Evolutionary conservation across 2,888 invertebrate species (phyloP).

Genomic region (Agriopis aurantiaria): DNA sequence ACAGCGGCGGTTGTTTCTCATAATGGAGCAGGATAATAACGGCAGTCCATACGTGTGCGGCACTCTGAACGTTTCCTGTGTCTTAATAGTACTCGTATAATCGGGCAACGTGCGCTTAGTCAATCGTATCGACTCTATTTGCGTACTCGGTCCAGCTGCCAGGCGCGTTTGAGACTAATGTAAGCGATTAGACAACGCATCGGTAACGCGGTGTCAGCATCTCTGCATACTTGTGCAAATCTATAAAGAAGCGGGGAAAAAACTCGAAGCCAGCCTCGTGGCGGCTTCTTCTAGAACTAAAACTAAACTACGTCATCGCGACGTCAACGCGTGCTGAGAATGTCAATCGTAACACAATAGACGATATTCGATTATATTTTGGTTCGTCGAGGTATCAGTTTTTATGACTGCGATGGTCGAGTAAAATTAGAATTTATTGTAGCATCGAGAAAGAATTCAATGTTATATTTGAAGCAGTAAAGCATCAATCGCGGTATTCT

Average conservation of each 20-base stretch:
- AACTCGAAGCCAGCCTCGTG: slow-evolving; percentile 14
- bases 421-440: slow-evolving; percentile 46
- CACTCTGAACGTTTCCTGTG: slow-evolving; percentile 45
- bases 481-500: slow-evolving; percentile 40
- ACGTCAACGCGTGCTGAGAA: slow-evolving; percentile 57
- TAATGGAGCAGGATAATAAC: slow-evolving; percentile 32
- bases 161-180: slow-evolving; percentile 69
- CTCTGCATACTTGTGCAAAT: slow-evolving; percentile 53
- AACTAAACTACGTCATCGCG: slow-evolving; percentile 53
- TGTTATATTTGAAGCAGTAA: slow-evolving; percentile 38
- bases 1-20: slow-evolving; percentile 18
- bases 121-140: slow-evolving; percentile 79
- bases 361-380: slow-evolving; percentile 54
- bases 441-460: slow-evolving; percentile 43
- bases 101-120: slow-evolving; percentile 76
- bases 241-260: slow-evolving; percentile 54
- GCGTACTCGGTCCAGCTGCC: slow-evolving; percentile 67
- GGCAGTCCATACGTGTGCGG: slow-evolving; percentile 38
- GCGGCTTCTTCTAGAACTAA: slow-evolving; percentile 47
- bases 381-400: slow-evolving; percentile 44
- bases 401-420: slow-evolving; percentile 39
- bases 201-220: slow-evolving; percentile 73
- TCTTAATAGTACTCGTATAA: slow-evolving; percentile 57
- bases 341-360: slow-evolving; percentile 61
- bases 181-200: slow-evolving; percentile 79